Evolutionary conservation across 2,888 invertebrate genomes (phyloP).

Genomic region (Agrenia bidenticulata): DNA sequence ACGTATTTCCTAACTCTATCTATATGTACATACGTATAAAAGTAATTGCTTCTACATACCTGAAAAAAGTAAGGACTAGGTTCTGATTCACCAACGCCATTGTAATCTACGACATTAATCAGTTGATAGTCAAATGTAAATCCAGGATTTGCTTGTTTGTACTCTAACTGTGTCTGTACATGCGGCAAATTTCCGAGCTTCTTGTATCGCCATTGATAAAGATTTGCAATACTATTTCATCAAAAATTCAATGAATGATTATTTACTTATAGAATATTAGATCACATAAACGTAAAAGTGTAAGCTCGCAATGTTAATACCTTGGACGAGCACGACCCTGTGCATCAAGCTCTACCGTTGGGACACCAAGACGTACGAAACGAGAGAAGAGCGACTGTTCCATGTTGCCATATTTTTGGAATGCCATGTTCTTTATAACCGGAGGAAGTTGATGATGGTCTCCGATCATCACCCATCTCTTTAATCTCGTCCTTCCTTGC

Average conservation of each 20-base stretch:
- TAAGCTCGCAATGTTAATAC: conserved; percentile 55
- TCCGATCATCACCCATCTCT: conserved; percentile 99
- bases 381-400: conserved; percentile 97
- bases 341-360: conserved; percentile 94
- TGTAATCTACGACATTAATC: conserved; percentile 94
- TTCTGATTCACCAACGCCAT: conserved; percentile 93
- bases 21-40: not conserved
- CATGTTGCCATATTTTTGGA: conserved; percentile 99
- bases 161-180: conserved; percentile 80
- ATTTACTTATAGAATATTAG: too few relatives aligned
- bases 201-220: conserved; percentile 96
- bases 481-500: conserved; percentile 91
- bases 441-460: conserved; percentile 97
- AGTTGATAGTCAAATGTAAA: conserved; percentile 91
- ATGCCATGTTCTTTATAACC: conserved; percentile 99
- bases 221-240: conserved; percentile 84
- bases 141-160: conserved; percentile 87
- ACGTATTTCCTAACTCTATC: not conserved
- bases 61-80: conserved; percentile 99
- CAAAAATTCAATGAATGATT: too few relatives aligned
- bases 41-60: conserved; percentile 59
- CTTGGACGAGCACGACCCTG: conserved; percentile 92
- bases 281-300: not conserved
- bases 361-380: conserved; percentile 92
- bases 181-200: conserved; percentile 85